Base-by-base conservation (phyloP, 2,113 vertebrate species). In the Ellobius talpinus region DNA sequence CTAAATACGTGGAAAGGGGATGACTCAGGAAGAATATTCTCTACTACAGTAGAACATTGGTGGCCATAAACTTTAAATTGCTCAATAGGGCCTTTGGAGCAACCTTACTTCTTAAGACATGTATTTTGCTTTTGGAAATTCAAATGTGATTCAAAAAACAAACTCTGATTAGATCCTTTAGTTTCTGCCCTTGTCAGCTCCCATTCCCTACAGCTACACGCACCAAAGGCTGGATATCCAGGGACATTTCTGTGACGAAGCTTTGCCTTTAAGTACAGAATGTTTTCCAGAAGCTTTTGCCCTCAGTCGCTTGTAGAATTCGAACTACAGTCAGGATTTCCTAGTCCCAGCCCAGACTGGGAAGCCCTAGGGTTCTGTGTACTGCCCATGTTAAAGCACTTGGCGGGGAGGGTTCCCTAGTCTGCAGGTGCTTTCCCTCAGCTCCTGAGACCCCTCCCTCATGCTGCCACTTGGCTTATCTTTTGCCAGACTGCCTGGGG, bases 101-200 rank as follows among this genome's bases (percentile, higher is more conserved):
- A 91, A 7, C 23, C 42, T 61, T 65, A 21, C 61, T 87, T 42
- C 55, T 81, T 70, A 70, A 82, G 66, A 87, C 19, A 61, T 36
- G 8, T 68, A n/a, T 73, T 93, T 91, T 85, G 39, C 29, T 90
- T 96, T 78, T 58, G 58, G 39, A 89, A 97, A 91, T 95, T 87
- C 39, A 47, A 0, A 78, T 24, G 26, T 87, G 58, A 84, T 63
- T 45, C 33, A 55, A 14, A 66, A 74, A 58, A 58, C 17, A 19
- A 58, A 58, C 16, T 29, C 76, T 89, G 45, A 63, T 36, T 61
- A 42, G 73, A 73, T 21, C 61, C 36, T 33, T 58, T 42, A 93
- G 13, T 36, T 24, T 90, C 86, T 90, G 52, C 50, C 50, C 50
- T 89, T 61, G 50, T 52, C 45, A 68, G 5, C 26, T 79, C 31